A percentile compares a stretch with the other conserved stretches of the same genome.
phyloP scores from a whole-genome alignment of 2,797 vertebrate species.

The Karalla daura region DNA sequence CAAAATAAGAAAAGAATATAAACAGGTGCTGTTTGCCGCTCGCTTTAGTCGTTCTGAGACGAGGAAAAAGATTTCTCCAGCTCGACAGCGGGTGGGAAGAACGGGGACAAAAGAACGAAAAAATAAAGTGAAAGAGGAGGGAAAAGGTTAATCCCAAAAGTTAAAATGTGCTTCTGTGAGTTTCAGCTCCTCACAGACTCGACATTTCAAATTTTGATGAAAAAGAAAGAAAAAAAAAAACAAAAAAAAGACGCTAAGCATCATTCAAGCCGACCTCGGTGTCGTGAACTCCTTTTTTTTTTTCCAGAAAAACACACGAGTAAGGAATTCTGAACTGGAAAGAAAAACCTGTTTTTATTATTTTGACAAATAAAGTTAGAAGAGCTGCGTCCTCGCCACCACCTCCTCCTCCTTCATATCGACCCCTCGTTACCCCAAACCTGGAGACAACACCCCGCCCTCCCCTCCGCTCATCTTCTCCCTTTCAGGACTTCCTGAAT shows the following conservation, averaged over 20 bases:
- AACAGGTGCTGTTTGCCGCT: slow-evolving; percentile 72
- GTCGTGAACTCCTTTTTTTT: slow-evolving; percentile 12
- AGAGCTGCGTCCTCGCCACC: slow-evolving; percentile 52
- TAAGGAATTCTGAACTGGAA: slow-evolving; percentile 82
- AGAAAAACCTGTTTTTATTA: slow-evolving; percentile 81
- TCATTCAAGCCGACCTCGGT: neutral
- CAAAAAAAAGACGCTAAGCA: neutral
- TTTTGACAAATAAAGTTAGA: slow-evolving; percentile 81
- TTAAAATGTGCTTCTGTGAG: slow-evolving; percentile 34
- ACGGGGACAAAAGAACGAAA: slow-evolving; percentile 17
- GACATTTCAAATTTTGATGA: slow-evolving; percentile 81
- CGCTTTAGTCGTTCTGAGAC: slow-evolving; percentile 55
- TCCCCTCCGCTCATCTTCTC: slow-evolving; percentile 57
- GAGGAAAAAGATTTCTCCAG: slow-evolving; percentile 56
- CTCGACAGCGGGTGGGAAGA: slow-evolving; percentile 40
- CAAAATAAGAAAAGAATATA: slow-evolving; percentile 68
- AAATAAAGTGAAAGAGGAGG: slow-evolving; percentile 33
- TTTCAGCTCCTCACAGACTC: slow-evolving; percentile 69
- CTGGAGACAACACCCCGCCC: neutral
- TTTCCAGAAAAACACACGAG: slow-evolving; percentile 83
- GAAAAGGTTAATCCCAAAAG: neutral
- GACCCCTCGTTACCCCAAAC: neutral
- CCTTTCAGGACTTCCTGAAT: slow-evolving; percentile 70
- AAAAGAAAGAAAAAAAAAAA: neutral
- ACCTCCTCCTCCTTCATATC: slow-evolving; percentile 33